These are phyloP conservation scores for Meiosimyza platycephala DNA, from an alignment of 2,888 invertebrate species.

Conservation along the genomic window DNA sequence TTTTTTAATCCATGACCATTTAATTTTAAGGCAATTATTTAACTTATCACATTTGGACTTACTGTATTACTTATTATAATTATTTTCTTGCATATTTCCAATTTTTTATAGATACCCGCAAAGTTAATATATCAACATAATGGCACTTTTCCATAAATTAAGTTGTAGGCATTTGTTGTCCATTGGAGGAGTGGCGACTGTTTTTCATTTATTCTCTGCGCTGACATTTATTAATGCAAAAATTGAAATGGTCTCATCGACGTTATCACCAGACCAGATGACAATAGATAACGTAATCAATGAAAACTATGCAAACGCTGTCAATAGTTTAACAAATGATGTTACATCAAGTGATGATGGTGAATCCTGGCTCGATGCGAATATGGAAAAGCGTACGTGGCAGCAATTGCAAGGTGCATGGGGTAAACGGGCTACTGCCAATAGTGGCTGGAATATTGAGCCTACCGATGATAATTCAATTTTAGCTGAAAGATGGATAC, in stretches of 20 bases:
- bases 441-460: conserved; percentile 24
- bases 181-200: conserved; percentile 5
- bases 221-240: conserved; percentile 28
- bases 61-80: no score
- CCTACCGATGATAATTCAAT: conserved; percentile 48
- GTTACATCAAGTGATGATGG: neutral
- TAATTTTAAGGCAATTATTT: no score
- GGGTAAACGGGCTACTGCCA: conserved; percentile 33
- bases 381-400: conserved; percentile 71
- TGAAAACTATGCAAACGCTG: conserved; percentile 32
- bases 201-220: conserved; percentile 33
- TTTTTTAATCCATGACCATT: no score
- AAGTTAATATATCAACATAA: neutral
- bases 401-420: conserved; percentile 72
- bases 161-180: conserved; percentile 4
- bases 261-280: conserved; percentile 13
- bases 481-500: conserved; percentile 52
- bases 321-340: conserved; percentile 23
- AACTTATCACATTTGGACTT: no score
- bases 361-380: neutral
- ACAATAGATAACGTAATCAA: conserved; percentile 26
- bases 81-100: no score
- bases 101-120: neutral
- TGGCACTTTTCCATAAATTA: conserved; percentile 5
- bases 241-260: conserved; percentile 29